phyloP scores from a whole-genome alignment of 2,113 vertebrate genomes.

The Bos javanicus region DNA sequence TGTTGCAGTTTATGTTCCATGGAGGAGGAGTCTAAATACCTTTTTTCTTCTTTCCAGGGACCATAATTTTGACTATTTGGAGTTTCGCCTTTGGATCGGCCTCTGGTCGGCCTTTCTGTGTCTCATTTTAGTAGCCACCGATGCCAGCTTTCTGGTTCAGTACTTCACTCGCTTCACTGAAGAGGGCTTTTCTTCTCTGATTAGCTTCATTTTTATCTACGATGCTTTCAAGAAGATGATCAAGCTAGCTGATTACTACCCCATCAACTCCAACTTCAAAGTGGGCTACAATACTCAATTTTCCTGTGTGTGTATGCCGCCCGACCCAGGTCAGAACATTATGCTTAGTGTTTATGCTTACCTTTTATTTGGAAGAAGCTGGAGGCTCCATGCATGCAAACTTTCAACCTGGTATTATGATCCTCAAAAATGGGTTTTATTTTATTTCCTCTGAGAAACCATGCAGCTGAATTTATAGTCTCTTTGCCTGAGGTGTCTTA shows the following conservation, averaged over 20 bases:
- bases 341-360: fast-evolving
- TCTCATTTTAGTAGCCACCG: constrained; percentile 92
- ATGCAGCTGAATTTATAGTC: background rate
- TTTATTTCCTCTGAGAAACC: background rate
- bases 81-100: constrained; percentile 98
- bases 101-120: constrained; percentile 97
- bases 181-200: constrained; percentile 97
- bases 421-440: background rate
- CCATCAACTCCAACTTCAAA: constrained; percentile 90
- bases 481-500: background rate
- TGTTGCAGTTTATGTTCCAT: background rate
- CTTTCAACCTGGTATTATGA: too few species aligned
- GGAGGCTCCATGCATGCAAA: background rate
- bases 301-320: constrained; percentile 91
- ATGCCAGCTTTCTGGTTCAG: constrained; percentile 97
- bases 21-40: background rate
- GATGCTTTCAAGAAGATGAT: constrained; percentile 99
- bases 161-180: constrained; percentile 99
- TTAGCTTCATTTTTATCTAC: constrained; percentile 99
- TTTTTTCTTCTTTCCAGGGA: constrained; percentile 83
- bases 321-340: constrained; percentile 82
- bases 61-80: constrained; percentile 93
- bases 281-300: constrained; percentile 89
- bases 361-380: background rate
- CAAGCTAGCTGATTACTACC: constrained; percentile 92